Percentiles rank a stretch among this genome's conserved stretches.
These are phyloP conservation scores for Stigmatopora nigra DNA, from an alignment of 2,113 vertebrate genomes.

Conservation along the genomic window DNA sequence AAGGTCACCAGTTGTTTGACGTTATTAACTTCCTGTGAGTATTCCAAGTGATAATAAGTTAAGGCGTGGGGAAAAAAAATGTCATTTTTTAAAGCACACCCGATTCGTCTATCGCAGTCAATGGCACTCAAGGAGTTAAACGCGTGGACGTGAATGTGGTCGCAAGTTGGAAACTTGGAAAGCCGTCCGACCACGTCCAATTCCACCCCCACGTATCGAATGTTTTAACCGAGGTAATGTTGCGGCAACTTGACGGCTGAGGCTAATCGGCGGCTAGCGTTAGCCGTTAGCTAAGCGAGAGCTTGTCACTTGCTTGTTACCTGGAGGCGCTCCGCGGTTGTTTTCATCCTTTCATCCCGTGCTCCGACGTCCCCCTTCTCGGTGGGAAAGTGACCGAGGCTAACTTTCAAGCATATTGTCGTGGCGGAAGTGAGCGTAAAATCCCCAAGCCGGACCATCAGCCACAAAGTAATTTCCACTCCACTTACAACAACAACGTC, in stretches of 20 bases:
- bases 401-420: constrained; percentile 48
- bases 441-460: constrained; percentile 47
- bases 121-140: constrained; percentile 14
- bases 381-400: not conserved
- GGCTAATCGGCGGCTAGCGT: constrained; percentile 57
- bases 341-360: constrained; percentile 48
- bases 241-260: constrained; percentile 49
- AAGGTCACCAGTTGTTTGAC: no score
- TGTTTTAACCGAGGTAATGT: not conserved
- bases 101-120: no score
- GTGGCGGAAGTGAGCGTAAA: constrained; percentile 17
- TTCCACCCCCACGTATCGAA: not conserved
- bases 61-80: no score
- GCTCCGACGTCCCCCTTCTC: constrained; percentile 5
- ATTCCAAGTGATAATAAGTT: not conserved
- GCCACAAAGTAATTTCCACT: constrained; percentile 71
- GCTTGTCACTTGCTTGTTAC: constrained; percentile 61
- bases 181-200: not conserved
- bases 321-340: constrained; percentile 58
- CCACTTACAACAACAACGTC: constrained; percentile 77
- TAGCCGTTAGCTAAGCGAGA: constrained; percentile 44
- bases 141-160: constrained; percentile 30
- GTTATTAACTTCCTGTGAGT: not conserved
- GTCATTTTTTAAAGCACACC: no score
- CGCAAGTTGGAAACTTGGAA: not conserved